phyloP scores from a whole-genome alignment of 2,888 invertebrate species.

The Stramonita haemastoma region DNA sequence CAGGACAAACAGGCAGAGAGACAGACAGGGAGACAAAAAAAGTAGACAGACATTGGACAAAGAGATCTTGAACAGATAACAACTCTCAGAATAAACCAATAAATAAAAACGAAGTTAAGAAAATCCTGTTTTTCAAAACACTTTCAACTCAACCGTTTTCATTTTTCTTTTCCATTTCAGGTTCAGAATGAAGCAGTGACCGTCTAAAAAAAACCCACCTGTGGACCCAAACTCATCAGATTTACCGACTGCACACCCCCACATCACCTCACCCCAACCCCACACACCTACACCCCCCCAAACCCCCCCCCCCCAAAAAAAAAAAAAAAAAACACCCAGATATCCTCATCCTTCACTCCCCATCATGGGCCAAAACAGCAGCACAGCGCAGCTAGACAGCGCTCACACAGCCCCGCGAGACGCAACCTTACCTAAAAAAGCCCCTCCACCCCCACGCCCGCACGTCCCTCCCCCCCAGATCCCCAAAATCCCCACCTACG shows the following conservation, averaged over 20 bases:
- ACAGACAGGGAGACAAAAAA: not conserved
- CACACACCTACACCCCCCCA: not conserved
- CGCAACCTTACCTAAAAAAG: conserved; percentile 39
- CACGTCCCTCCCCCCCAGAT: conserved; percentile 56
- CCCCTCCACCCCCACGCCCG: conserved; percentile 60
- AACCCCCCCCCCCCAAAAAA: not conserved
- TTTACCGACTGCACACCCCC: not conserved
- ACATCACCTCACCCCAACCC: not conserved
- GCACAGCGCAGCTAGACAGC: not conserved
- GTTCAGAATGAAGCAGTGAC: not conserved
- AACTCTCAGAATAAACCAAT: too few species aligned
- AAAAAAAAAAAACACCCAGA: not conserved
- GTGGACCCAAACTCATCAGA: not conserved
- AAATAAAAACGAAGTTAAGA: too few species aligned
- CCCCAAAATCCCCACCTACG: conserved; percentile 63
- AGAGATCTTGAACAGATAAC: not conserved
- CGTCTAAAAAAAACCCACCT: not conserved
- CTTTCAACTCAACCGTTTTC: too few species aligned
- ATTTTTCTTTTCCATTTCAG: not conserved
- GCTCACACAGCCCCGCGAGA: not conserved
- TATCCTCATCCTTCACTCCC: not conserved
- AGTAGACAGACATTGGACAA: not conserved
- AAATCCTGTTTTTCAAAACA: too few species aligned
- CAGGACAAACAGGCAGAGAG: not conserved
- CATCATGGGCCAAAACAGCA: conserved; percentile 40